Base-by-base conservation (phyloP, 2,888 invertebrate species). In the Patella depressa region DNA sequence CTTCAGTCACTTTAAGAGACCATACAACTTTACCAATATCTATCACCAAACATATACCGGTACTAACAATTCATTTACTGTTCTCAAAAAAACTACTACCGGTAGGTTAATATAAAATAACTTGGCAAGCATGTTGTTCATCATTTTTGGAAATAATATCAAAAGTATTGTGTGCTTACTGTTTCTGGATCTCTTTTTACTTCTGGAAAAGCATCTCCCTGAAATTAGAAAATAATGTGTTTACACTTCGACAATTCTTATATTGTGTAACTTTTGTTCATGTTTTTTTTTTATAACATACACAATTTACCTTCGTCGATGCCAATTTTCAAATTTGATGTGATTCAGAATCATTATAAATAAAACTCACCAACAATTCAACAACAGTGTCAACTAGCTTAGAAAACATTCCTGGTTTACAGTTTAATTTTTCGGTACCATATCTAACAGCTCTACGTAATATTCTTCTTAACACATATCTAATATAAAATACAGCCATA, bases 391-490 rank as follows among this genome's bases (percentile, higher is more conserved):
- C 94, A 7, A 99, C 96, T 73, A 99, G 93, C 17, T 95, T 94
- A 54, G 96, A 95, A 92, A 99, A 98, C 91, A 98, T 96, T 76
- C 98, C 98, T 14, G 98, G 97, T 90, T 97, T 96, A 2, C 97
- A 98, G 92, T 96, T 96, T 12, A 99, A 93, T 92, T 99, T 99
- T 92, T 99, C 99, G 12, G 96, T 96, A 17, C 97, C 97, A 92
- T 98, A 99, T 77, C 99, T 95, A 17, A 99, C 96, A 79, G 96
- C 99, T 87, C 99, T 95, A 84, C 99, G 94, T 81, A 99, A 93
- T 90, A 99, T 98, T 90, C 99, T 94, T 80, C 99, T 94, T 81
- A 99, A 93, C 0, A 99, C 99, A 93, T 99, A 99, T 19, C 94
- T 94, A 81, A 70, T 87, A 78, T 45, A 59, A 34, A 9, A 45